Evolutionary conservation across 1,140 invertebrate genomes (phyloP), one percentile per base, ranked within the genome.

Genomic region (Phymastichus coffea): DNA sequence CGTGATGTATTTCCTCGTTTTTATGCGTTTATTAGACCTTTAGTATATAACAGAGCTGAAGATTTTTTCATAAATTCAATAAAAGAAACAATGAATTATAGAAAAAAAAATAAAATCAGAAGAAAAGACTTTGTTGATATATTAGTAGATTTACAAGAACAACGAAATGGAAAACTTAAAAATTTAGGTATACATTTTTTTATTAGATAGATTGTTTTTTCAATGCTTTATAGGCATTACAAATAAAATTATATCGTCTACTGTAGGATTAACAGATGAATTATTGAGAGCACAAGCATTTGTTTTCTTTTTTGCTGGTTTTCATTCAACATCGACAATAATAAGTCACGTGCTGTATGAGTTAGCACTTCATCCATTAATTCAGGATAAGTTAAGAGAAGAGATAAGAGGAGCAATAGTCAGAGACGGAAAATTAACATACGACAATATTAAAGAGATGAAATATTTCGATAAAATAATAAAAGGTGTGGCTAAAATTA

Each of bases 111-210:
- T 62, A 76, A 80, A n/a, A 63, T 82, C 14, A 65, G 65, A 6
- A 70, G 80, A 14, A 79, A 82, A 22, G 83, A 84, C 63, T 85
- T 86, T 59, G 73, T 85, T 68, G 79, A 85, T 60, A 65, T 84
- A 26, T 54, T 85, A 20, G 81, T 83, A 12, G 73, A 83, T 43
- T 57, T 84, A 47, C 80, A 79, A 59, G 80, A 83, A 40, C 69
- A 80, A 49, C 64, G 66, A 14, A 44, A 61, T n/a, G n/a, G n/a
- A 9, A 54, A 66, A 49, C 9, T 69, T 35, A 57, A 56, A 0
- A 65, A 68, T 41, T 82, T 63, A 6, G 53, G 61, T 65, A 19
- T 64, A 10, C n/a, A 40, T 14, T 48, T 44, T 23, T 44, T 54
- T 6, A 33, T 33, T 7, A 33, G n/a, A n/a, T n/a, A n/a, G n/a